Evolutionary conservation across 2,888 invertebrate species (phyloP), one percentile per base, ranked within the genome.

Genomic region (Euspilapteryx auroguttella): DNA sequence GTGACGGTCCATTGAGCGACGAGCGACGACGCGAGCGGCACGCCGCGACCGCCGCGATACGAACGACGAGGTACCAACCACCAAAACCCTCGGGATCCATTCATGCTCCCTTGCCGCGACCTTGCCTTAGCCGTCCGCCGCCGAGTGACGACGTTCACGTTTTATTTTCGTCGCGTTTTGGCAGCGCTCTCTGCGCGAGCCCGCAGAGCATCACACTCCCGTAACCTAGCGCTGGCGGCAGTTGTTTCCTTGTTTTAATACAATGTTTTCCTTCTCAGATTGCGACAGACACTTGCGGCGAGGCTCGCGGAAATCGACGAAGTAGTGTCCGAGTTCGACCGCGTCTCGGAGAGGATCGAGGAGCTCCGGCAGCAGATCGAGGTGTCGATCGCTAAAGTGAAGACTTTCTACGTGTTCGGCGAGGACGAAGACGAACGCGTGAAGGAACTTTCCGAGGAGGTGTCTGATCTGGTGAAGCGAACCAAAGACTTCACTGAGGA

Each of bases 301-400:
- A 88, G 87, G 75, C 81, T 84, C 55, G 78, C 80, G 47, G 87
- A 87, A 64, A 81, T 86, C 50, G 81, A 79, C 62, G 81, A 82
- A 51, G 87, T 90, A 58, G 80, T 90, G 52, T 79, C 83, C 49
- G 83, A 85, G 65, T 86, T 94, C 58, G 84, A 87, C 51, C 78
- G 80, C 49, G 79, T 85, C 53, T 83, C 89, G 57, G 79, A 78
- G 49, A 81, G 80, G 48, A 84, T 89, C 49, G 81, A 84, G 37
- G 76, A 81, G 46, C 79, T 86, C 54, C 83, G 84, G 48, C 81
- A 82, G 46, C 78, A 78, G 47, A 78, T 92, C 42, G 83, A 83
- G 52, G 78, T 79, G 32, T 76, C 84, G 37, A 78, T 83, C 46
- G 79, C 81, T 36, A 81, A 85, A 59, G 80, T 88, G 37, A 78